Evolutionary conservation across 1,140 invertebrate species (phyloP).

Genomic region (Euura saliciscinereae): DNA sequence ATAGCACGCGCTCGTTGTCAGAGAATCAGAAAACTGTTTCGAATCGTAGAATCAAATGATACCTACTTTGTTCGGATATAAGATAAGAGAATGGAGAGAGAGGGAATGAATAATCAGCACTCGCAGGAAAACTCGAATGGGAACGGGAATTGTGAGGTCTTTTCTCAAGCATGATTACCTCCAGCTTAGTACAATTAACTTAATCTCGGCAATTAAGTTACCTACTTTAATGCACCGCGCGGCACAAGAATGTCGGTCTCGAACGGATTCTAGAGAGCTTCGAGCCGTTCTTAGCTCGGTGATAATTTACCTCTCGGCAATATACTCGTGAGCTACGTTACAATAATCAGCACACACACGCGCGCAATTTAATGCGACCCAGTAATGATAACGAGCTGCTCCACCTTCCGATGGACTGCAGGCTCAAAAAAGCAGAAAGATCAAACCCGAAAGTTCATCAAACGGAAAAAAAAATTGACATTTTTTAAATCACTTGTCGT

Average conservation of each 20-base stretch:
- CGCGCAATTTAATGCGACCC: conserved; percentile 41
- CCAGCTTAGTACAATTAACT: conserved; percentile 53
- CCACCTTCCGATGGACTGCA: background rate
- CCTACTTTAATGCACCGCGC: conserved; percentile 38
- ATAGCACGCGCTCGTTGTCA: too few species aligned
- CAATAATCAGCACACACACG: conserved; percentile 52
- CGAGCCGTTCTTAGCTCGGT: background rate
- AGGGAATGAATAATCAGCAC: background rate
- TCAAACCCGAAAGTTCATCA: too few species aligned
- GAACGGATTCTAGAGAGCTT: background rate
- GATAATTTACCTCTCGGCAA: background rate
- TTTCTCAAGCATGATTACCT: conserved; percentile 45
- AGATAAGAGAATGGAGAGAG: background rate
- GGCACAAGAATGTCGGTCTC: background rate
- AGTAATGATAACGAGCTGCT: conserved; percentile 52
- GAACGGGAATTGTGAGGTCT: background rate
- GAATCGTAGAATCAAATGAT: too few species aligned
- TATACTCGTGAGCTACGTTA: conserved; percentile 39
- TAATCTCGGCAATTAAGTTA: conserved; percentile 60
- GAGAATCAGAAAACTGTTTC: too few species aligned
- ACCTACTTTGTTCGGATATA: background rate
- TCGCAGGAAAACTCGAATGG: background rate
- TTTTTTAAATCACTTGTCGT: too few species aligned
- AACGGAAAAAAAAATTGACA: too few species aligned
- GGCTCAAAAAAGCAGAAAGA: too few species aligned